These are phyloP conservation scores for Pammene fasciana DNA, from an alignment of 2,888 invertebrate genomes.

Conservation along the genomic window DNA sequence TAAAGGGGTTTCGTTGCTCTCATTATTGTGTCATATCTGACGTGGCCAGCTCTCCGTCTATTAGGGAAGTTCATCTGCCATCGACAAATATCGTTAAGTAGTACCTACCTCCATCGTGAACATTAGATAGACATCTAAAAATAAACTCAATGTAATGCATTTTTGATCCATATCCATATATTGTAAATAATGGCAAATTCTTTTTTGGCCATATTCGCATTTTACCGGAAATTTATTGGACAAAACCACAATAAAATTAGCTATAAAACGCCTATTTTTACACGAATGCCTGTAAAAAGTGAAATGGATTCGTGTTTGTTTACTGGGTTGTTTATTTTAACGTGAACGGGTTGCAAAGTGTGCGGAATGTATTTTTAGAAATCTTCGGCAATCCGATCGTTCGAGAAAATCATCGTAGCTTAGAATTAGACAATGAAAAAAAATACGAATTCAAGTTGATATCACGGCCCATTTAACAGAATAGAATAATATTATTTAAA, in stretches of 20 bases:
- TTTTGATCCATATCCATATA: background rate
- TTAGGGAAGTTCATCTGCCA: too few relatives aligned
- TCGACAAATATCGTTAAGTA: too few relatives aligned
- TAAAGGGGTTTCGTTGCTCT: too few relatives aligned
- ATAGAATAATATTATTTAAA: too few relatives aligned
- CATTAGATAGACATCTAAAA: too few relatives aligned
- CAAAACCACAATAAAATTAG: slow-evolving; percentile 1
- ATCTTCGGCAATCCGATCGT: background rate
- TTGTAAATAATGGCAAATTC: slow-evolving; percentile 3
- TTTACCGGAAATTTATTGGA: slow-evolving; percentile 4
- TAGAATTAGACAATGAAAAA: too few relatives aligned
- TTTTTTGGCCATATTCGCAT: background rate
- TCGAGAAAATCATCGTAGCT: background rate
- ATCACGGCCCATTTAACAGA: too few relatives aligned
- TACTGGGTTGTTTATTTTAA: background rate
- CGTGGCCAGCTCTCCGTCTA: too few relatives aligned
- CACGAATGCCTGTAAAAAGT: slow-evolving; percentile 1
- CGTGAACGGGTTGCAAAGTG: background rate
- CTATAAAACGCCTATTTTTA: slow-evolving; percentile 6
- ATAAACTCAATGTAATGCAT: background rate
- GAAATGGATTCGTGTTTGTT: slow-evolving; percentile 11
- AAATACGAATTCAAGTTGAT: too few relatives aligned
- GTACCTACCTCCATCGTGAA: too few relatives aligned
- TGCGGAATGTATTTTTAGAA: background rate
- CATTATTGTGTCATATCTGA: too few relatives aligned